Conservation (phyloP, 2,888 invertebrate genomes). For the Cabera pusaria region DNA sequence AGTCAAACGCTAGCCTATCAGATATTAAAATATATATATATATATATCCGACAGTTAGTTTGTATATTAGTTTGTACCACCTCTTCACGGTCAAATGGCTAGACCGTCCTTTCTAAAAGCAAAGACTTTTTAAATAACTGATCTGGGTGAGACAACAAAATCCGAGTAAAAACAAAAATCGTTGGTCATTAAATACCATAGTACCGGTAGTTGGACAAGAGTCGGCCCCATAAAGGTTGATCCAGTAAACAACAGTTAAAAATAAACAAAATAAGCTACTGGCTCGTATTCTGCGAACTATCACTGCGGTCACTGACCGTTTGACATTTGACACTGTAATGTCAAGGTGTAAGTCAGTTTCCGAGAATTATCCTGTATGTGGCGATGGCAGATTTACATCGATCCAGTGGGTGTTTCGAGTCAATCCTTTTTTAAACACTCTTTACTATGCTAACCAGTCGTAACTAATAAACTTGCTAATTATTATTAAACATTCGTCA, state of each 20-base stretch:
- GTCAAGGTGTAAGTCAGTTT: constrained; percentile 67
- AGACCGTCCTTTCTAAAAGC: no score
- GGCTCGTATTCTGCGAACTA: constrained; percentile 51
- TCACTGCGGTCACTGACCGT: constrained; percentile 65
- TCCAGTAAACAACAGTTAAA: constrained; percentile 23
- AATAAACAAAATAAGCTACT: constrained; percentile 38
- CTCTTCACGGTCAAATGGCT: no score
- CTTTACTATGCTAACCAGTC: no score
- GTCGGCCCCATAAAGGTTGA: constrained; percentile 17
- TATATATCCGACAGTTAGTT: no score
- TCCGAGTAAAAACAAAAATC: not conserved
- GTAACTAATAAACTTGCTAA: no score
- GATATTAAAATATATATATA: no score
- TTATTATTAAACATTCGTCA: no score
- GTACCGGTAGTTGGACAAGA: constrained; percentile 3
- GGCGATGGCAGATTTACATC: constrained; percentile 37
- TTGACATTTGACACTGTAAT: constrained; percentile 81
- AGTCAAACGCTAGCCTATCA: no score
- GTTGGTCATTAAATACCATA: no score
- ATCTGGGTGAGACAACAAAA: not conserved
- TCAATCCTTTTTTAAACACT: no score
- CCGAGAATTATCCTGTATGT: constrained; percentile 41
- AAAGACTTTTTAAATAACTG: no score
- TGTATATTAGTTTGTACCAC: no score
- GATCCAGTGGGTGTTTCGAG: constrained; percentile 29